Conservation (phyloP, 1,140 invertebrate species). For the Heliconius eleuchia region DNA sequence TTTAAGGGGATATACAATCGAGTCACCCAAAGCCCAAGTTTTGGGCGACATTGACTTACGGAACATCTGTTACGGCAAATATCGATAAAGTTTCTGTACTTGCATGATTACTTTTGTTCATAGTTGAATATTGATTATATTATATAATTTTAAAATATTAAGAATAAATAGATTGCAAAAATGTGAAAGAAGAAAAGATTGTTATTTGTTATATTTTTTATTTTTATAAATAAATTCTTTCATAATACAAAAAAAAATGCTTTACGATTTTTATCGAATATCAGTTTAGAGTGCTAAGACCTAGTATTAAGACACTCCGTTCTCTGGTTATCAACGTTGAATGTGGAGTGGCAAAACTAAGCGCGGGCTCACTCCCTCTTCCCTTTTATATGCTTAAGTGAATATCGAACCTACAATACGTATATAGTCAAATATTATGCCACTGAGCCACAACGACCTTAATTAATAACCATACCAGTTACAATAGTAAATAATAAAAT, state of each 20-base stretch:
- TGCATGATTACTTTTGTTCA: conserved; percentile 1
- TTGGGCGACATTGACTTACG: conserved; percentile 1
- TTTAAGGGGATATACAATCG: conserved; percentile 26
- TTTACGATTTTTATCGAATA: neutral
- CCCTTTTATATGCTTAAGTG: neutral
- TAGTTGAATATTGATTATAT: neutral
- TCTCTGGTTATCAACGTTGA: neutral
- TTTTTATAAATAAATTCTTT: no score
- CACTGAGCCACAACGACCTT: no score
- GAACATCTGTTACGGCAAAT: conserved; percentile 34
- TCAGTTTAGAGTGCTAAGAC: neutral
- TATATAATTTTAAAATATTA: no score
- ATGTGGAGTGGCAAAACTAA: neutral
- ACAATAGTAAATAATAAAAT: conserved; percentile 1
- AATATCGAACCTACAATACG: neutral
- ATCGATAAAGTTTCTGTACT: conserved; percentile 26
- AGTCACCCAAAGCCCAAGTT: conserved; percentile 19
- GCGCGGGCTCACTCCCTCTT: neutral
- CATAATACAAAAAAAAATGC: no score
- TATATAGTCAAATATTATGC: neutral
- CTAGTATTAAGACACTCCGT: neutral
- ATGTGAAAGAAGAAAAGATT: no score
- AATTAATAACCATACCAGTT: no score
- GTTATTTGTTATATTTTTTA: no score
- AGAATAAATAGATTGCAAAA: no score